Conservation (phyloP, 2,888 invertebrate genomes). For the Rhingia campestris region DNA sequence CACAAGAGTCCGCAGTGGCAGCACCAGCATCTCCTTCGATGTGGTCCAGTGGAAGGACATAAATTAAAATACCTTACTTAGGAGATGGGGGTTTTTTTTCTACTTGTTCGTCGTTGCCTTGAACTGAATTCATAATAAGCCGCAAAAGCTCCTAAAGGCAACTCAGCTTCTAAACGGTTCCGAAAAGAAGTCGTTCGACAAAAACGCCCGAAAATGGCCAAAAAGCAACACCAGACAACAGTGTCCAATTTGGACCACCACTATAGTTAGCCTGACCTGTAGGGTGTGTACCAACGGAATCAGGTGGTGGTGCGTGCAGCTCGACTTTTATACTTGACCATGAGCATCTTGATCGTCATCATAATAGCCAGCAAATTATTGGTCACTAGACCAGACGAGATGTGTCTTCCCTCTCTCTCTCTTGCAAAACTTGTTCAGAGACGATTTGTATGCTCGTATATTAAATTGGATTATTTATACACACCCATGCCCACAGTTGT, state of each 20-base stretch:
- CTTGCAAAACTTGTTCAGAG: slow-evolving; percentile 53
- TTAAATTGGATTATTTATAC: slow-evolving; percentile 72
- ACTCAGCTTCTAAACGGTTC: slow-evolving; percentile 20
- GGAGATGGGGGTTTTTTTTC: background rate
- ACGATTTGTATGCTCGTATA: slow-evolving; percentile 44
- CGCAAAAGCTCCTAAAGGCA: slow-evolving; percentile 62
- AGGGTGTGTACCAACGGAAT: slow-evolving; percentile 17
- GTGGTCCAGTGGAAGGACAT: slow-evolving; percentile 69
- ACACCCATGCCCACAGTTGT: slow-evolving; percentile 50
- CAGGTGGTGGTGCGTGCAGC: slow-evolving; percentile 17
- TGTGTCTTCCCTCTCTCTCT: slow-evolving; percentile 3
- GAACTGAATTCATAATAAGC: slow-evolving; percentile 66
- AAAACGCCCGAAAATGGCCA: slow-evolving; percentile 16
- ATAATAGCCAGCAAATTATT: slow-evolving; percentile 62
- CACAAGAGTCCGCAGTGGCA: slow-evolving; percentile 14
- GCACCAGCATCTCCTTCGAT: slow-evolving; percentile 36
- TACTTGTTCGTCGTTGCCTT: slow-evolving; percentile 4
- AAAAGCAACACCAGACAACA: slow-evolving; percentile 15
- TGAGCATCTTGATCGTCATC: slow-evolving; percentile 44
- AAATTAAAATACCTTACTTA: slow-evolving; percentile 68
- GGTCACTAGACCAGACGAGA: slow-evolving; percentile 70
- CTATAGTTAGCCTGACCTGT: slow-evolving; percentile 33
- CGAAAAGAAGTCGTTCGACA: slow-evolving; percentile 25
- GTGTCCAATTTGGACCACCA: slow-evolving; percentile 54
- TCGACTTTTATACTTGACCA: slow-evolving; percentile 27